These are phyloP conservation scores for Raja brachyura DNA, from an alignment of 2,113 vertebrate genomes.

Conservation along the genomic window DNA sequence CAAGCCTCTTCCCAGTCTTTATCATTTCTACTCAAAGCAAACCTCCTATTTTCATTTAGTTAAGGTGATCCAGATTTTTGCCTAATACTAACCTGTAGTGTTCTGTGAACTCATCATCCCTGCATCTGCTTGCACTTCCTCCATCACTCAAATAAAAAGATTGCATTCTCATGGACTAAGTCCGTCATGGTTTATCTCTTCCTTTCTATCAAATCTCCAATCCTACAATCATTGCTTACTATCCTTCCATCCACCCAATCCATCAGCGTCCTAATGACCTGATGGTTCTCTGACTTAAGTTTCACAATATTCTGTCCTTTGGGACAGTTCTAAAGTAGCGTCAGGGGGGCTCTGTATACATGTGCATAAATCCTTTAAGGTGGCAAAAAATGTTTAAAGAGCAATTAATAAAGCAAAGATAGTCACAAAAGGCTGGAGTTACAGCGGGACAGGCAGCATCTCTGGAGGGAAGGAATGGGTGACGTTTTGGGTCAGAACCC, in stretches of 20 bases:
- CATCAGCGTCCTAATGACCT: too few relatives aligned
- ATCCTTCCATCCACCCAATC: not conserved
- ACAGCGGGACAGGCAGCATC: too few relatives aligned
- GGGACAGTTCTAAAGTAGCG: too few relatives aligned
- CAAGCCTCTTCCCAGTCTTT: not conserved
- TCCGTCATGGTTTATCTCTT: not conserved
- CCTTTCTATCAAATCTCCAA: not conserved
- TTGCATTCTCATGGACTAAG: not conserved
- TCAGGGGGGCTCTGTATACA: too few relatives aligned
- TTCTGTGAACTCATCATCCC: not conserved
- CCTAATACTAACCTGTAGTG: not conserved
- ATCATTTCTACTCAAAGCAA: not conserved
- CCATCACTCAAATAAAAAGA: not conserved
- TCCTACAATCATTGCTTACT: not conserved
- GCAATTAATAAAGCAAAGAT: too few relatives aligned
- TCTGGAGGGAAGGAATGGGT: too few relatives aligned
- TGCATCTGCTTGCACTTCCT: not conserved
- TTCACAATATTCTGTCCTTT: not conserved
- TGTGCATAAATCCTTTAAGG: too few relatives aligned
- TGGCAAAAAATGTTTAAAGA: too few relatives aligned
- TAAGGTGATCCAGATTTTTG: not conserved
- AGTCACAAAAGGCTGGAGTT: too few relatives aligned
- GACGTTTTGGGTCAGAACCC: too few relatives aligned
- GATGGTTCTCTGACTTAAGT: not conserved
- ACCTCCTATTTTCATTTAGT: not conserved